phyloP scores from a whole-genome alignment of 2,888 invertebrate genomes.

The Nomada ferruginata region DNA sequence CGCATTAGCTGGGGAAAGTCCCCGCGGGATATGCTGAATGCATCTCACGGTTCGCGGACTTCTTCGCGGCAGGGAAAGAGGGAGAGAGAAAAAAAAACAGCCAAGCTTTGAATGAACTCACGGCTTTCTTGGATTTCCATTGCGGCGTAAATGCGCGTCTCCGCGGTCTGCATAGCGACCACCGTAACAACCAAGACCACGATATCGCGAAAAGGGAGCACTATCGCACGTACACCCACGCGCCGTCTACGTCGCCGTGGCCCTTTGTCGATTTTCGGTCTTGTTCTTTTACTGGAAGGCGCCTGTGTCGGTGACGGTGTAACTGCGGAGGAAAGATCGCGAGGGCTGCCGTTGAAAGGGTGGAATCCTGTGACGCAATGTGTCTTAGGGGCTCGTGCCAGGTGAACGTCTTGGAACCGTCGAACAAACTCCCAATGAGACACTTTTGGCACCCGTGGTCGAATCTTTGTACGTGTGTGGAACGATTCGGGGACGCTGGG shows the following conservation, averaged over 20 bases:
- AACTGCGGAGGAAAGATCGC: background rate
- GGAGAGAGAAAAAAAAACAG: constrained; percentile 48
- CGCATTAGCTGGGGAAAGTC: constrained; percentile 72
- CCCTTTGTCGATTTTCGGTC: constrained; percentile 70
- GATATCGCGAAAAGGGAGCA: constrained; percentile 14
- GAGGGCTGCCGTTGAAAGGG: constrained; percentile 28
- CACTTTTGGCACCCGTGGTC: constrained; percentile 35
- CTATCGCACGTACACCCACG: constrained; percentile 8
- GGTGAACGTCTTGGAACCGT: constrained; percentile 63
- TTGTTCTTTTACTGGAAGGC: constrained; percentile 54
- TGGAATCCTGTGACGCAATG: constrained; percentile 53
- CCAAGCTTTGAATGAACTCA: constrained; percentile 62
- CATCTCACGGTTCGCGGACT: constrained; percentile 70
- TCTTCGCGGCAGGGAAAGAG: constrained; percentile 51
- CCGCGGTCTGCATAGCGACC: constrained; percentile 44
- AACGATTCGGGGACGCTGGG: constrained; percentile 38
- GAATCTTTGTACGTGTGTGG: constrained; percentile 56
- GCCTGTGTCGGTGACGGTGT: background rate
- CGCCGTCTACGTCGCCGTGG: background rate
- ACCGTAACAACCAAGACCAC: constrained; percentile 9
- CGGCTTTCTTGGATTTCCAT: constrained; percentile 70
- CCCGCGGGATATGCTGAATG: constrained; percentile 71
- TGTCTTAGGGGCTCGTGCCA: constrained; percentile 64
- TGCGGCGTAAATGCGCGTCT: constrained; percentile 66
- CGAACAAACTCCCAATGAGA: constrained; percentile 46